These are phyloP conservation scores for Helicoverpa assulta DNA, from an alignment of 2,888 invertebrate species.

Conservation along the genomic window DNA sequence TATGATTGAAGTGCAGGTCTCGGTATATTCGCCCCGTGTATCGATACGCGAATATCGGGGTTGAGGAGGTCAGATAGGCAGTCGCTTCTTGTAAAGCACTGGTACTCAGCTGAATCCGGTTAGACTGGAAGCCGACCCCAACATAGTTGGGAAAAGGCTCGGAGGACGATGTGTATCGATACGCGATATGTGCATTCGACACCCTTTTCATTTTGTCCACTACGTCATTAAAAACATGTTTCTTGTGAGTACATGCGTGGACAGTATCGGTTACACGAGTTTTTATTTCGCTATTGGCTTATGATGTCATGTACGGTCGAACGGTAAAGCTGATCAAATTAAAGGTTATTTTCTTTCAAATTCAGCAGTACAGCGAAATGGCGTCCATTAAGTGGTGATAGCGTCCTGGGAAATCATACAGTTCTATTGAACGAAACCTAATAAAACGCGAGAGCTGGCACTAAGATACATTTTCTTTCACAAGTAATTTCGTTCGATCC, in stretches of 20 bases:
- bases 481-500: not conserved
- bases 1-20: constrained; percentile 46
- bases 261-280: constrained; percentile 38
- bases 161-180: constrained; percentile 47
- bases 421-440: constrained; percentile 5
- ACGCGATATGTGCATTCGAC: constrained; percentile 54
- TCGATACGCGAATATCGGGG: constrained; percentile 49
- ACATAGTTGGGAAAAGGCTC: too few species aligned
- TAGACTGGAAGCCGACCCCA: too few species aligned
- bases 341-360: constrained; percentile 18
- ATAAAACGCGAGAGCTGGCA: constrained; percentile 4
- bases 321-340: constrained; percentile 19
- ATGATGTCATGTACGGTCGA: constrained; percentile 27
- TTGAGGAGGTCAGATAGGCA: too few species aligned
- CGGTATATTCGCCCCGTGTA: constrained; percentile 35
- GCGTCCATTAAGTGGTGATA: constrained; percentile 4
- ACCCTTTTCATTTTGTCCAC: constrained; percentile 42
- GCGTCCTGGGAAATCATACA: constrained; percentile 23
- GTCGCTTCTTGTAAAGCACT: too few species aligned
- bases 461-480: constrained; percentile 2
- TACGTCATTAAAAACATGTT: constrained; percentile 52
- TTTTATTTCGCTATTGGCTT: constrained; percentile 32
- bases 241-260: constrained; percentile 36
- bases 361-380: constrained; percentile 10
- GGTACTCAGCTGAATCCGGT: too few species aligned